phyloP scores from a whole-genome alignment of 2,113 vertebrate genomes.

The Grammomys surdaster region DNA sequence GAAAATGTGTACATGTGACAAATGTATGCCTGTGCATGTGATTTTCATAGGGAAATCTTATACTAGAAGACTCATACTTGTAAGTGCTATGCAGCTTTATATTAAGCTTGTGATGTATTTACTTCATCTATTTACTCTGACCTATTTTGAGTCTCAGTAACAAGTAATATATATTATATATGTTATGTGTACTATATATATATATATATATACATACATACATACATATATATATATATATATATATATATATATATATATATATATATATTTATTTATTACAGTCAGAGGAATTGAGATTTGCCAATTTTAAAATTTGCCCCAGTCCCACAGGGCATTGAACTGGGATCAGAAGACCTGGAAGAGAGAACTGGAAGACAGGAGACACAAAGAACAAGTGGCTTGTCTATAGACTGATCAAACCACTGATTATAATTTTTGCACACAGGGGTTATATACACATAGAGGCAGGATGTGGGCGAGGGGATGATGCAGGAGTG shows the following conservation, averaged over 20 bases:
- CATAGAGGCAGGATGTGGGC: too few species aligned
- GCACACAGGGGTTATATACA: too few species aligned
- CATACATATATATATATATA: neutral
- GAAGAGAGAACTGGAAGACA: too few species aligned
- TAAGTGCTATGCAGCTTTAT: neutral
- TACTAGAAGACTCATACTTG: neutral
- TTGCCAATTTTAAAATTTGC: slow-evolving; percentile 34
- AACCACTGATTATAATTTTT: too few species aligned
- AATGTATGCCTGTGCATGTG: neutral
- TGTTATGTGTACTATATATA: neutral
- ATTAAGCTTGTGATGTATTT: slow-evolving; percentile 24
- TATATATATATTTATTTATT: neutral
- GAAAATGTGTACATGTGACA: neutral
- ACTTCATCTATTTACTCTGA: neutral
- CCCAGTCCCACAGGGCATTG: too few species aligned
- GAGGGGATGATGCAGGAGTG: too few species aligned
- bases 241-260: neutral
- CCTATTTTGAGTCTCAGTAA: slow-evolving; percentile 16
- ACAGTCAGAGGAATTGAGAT: neutral
- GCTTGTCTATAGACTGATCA: too few species aligned
- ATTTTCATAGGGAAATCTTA: slow-evolving; percentile 12
- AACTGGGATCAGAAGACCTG: too few species aligned
- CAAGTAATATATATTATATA: neutral
- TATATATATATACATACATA: neutral
- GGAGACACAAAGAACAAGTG: too few species aligned